Evolutionary conservation across 1,140 invertebrate genomes (phyloP), one percentile per base, ranked within the genome.

Genomic region (Archegozetes longisetosus): DNA sequence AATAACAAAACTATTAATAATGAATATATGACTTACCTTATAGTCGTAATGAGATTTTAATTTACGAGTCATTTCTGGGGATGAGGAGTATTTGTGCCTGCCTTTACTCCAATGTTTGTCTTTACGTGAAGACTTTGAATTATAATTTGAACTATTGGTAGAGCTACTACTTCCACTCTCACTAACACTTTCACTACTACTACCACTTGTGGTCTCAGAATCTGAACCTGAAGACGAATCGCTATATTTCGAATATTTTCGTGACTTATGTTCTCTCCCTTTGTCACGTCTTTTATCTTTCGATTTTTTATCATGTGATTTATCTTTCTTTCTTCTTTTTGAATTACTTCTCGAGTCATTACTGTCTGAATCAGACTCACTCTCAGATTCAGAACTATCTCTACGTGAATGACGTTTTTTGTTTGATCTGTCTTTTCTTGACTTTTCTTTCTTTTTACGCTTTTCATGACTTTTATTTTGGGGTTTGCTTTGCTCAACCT

Each of bases 401-500:
- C 26, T 57, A 13, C 40, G 6, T 64, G 23, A 55, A 51, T 62
- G 50, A 59, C 32, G 25, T 27, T 54, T 48, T 50, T 58, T 40
- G 17, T 28, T 25, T 9, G 54, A 51, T 55, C 53, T 24, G 32
- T 47, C 40, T 32, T 40, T 55, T 50, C 46, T 27, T n/a, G n/a
- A n/a, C 12, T 26, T 28, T 53, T 58, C 46, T 52, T 40, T 54
- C 48, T 58, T 57, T 29, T 61, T 61, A 51, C 49, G 58, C 26
- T 62, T 60, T 58, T 51, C 52, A 27, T 40, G 47, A 24, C 58
- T 53, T 54, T 58, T 26, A 20, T 52, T 60, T 47, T 49, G 46
- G 20, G 40, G 23, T 6, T 24, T 61, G 32, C 12, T 55, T 50
- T 56, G 14, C 1, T n/a, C 0, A 48, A 20, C 25, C 29, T 55